Percentiles rank a stretch among this genome's conserved stretches.
These are phyloP conservation scores for Dolichallabes microphthalmus DNA, from an alignment of 2,113 vertebrate genomes.

Conservation along the genomic window DNA sequence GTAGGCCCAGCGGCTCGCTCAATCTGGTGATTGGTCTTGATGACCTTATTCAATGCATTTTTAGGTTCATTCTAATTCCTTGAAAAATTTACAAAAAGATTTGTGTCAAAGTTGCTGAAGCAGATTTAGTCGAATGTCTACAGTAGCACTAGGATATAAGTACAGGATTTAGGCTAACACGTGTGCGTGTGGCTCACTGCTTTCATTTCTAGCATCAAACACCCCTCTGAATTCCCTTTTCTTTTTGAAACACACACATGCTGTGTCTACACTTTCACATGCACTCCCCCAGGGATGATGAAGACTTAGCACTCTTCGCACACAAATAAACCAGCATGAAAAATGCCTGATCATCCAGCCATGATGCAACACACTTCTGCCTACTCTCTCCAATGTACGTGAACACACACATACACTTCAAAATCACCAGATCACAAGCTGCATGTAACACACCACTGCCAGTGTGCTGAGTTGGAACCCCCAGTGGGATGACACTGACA, in stretches of 20 bases:
- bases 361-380: neutral
- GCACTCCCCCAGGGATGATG: slow-evolving; percentile 4
- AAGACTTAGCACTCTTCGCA: neutral
- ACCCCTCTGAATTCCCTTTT: neutral
- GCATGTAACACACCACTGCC: slow-evolving; percentile 39
- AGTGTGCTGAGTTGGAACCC: slow-evolving; percentile 48
- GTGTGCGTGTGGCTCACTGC: neutral
- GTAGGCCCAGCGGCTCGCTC: neutral
- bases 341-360: slow-evolving; percentile 17
- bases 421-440: slow-evolving; percentile 33
- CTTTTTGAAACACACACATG: slow-evolving; percentile 17
- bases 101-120: neutral
- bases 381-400: neutral
- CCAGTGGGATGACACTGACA: slow-evolving; percentile 61
- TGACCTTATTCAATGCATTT: neutral
- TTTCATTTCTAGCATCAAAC: slow-evolving; percentile 22
- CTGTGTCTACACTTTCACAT: slow-evolving; percentile 13
- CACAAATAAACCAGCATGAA: slow-evolving; percentile 6
- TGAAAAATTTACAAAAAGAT: neutral
- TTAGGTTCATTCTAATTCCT: neutral
- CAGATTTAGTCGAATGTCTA: slow-evolving; percentile 6
- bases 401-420: slow-evolving; percentile 29
- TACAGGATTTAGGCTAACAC: neutral
- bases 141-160: slow-evolving; percentile 19
- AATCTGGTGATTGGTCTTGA: neutral